Percentiles rank a stretch among this genome's conserved stretches.
Conservation (phyloP, 2,888 invertebrate genomes). For the Philereme vetulata region DNA sequence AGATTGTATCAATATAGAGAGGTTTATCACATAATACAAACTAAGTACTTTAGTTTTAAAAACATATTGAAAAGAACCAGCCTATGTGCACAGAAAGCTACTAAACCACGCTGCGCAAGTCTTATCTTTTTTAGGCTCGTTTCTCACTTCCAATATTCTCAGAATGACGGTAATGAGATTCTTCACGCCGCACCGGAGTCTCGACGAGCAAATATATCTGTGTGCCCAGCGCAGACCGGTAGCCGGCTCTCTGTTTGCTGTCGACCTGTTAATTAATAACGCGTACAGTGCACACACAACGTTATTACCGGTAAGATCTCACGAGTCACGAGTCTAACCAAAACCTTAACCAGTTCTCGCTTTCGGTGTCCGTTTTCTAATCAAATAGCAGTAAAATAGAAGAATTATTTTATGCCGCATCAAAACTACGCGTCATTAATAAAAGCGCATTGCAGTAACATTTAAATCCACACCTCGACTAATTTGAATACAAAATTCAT, state of each 20-base stretch:
- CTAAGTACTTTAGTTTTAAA: background rate
- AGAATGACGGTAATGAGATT: slow-evolving; percentile 80
- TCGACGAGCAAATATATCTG: slow-evolving; percentile 71
- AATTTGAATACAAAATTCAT: slow-evolving; percentile 83
- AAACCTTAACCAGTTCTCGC: slow-evolving; percentile 70
- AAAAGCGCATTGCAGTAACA: slow-evolving; percentile 66
- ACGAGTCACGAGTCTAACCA: slow-evolving; percentile 77
- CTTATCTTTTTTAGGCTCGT: slow-evolving; percentile 72
- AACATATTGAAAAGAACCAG: slow-evolving; percentile 2
- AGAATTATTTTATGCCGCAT: slow-evolving; percentile 34
- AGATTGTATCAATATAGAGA: background rate
- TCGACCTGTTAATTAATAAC: slow-evolving; percentile 84
- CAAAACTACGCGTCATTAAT: slow-evolving; percentile 60
- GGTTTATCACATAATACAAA: background rate
- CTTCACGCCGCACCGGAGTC: slow-evolving; percentile 74
- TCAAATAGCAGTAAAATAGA: slow-evolving; percentile 51
- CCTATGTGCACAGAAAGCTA: slow-evolving; percentile 17
- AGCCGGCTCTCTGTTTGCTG: slow-evolving; percentile 80
- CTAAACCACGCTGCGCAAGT: slow-evolving; percentile 43
- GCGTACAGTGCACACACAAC: slow-evolving; percentile 78
- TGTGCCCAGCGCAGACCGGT: slow-evolving; percentile 78
- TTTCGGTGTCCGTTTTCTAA: slow-evolving; percentile 70
- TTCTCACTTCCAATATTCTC: slow-evolving; percentile 80
- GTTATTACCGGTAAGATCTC: slow-evolving; percentile 83
- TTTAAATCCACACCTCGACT: slow-evolving; percentile 75